Percentiles rank a stretch among this genome's conserved stretches.
These are phyloP conservation scores for Proterorhinus semilunaris DNA, from an alignment of 2,113 vertebrate genomes.

Conservation along the genomic window DNA sequence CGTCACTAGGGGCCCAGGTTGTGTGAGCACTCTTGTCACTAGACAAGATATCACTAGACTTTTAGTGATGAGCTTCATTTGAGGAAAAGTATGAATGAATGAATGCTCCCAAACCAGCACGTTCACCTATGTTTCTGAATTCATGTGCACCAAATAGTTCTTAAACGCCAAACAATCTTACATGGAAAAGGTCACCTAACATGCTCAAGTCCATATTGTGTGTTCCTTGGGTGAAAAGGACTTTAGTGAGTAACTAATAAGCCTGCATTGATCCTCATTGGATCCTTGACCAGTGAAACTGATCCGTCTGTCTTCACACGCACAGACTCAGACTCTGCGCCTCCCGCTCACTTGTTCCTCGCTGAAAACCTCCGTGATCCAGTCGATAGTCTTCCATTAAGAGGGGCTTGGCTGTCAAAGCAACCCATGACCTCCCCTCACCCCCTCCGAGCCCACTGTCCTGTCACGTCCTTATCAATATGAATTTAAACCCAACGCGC, in stretches of 20 bases:
- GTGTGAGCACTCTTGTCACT: conserved; percentile 19
- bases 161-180: no score
- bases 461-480: conserved; percentile 82
- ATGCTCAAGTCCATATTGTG: background rate
- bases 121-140: no score
- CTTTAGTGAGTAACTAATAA: conserved; percentile 37
- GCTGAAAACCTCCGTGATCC: conserved; percentile 74
- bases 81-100: no score
- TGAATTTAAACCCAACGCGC: conserved; percentile 77
- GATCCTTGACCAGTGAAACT: conserved; percentile 38
- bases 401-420: conserved; percentile 79
- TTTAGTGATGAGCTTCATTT: no score
- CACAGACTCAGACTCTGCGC: conserved; percentile 68
- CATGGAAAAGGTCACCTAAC: background rate
- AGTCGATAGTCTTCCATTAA: conserved; percentile 95
- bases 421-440: conserved; percentile 78
- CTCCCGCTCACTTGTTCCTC: conserved; percentile 76
- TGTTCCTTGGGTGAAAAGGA: conserved; percentile 14
- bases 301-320: conserved; percentile 47
- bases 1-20: conserved; percentile 17
- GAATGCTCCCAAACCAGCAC: no score
- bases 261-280: conserved; percentile 41
- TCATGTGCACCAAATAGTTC: no score
- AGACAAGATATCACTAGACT: no score
- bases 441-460: conserved; percentile 71